Evolutionary conservation across 2,797 vertebrate genomes (phyloP).

Genomic region (Lates japonicus): DNA sequence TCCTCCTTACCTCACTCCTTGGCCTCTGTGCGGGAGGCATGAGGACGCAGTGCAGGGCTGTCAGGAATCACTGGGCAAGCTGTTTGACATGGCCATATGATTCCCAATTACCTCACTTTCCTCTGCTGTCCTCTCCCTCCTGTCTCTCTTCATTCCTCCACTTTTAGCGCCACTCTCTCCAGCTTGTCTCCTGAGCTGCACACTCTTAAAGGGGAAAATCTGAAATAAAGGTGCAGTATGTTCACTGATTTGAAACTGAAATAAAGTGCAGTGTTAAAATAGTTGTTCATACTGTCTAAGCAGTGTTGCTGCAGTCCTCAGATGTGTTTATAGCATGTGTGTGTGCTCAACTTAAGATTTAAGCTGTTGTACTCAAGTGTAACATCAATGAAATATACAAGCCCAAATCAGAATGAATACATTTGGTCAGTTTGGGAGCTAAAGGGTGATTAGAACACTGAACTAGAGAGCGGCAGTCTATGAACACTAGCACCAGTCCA

Average conservation of each 20-base stretch:
- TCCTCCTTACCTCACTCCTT: conserved; percentile 67
- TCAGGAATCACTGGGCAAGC: conserved; percentile 64
- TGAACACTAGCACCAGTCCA: conserved; percentile 13
- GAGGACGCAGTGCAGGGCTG: conserved; percentile 62
- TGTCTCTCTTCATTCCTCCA: conserved; percentile 34
- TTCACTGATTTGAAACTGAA: conserved; percentile 9
- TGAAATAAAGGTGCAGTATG: background rate
- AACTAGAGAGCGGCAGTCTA: conserved; percentile 18
- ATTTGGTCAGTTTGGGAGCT: background rate
- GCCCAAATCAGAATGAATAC: background rate
- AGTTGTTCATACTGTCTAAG: background rate
- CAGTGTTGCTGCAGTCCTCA: background rate
- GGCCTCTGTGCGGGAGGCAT: conserved; percentile 57
- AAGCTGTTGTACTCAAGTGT: background rate
- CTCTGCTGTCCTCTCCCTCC: conserved; percentile 39
- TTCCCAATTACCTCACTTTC: conserved; percentile 60
- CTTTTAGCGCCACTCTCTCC: conserved; percentile 8
- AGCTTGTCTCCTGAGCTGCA: conserved; percentile 27
- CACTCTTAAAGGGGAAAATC: conserved; percentile 13
- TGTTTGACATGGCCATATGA: conserved; percentile 66
- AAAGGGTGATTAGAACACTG: conserved; percentile 3
- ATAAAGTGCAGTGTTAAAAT: background rate
- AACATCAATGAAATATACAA: background rate
- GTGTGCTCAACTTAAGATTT: background rate
- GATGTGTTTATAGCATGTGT: background rate